These are phyloP conservation scores for Drosophila nigricruria DNA, from an alignment of 2,888 invertebrate genomes.

Conservation along the genomic window DNA sequence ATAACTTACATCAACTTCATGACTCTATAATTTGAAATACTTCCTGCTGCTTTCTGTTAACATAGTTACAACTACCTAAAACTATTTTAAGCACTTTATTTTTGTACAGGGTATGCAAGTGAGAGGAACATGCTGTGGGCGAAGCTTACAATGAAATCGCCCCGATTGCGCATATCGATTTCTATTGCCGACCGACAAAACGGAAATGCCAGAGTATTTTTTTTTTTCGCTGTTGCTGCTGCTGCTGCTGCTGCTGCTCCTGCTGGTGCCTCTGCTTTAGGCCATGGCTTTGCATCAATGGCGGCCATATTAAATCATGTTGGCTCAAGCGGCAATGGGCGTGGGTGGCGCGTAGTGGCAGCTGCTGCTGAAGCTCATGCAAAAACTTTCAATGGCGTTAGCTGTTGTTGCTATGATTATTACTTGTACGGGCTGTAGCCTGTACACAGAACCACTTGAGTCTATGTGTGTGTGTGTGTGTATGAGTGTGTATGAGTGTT, in stretches of 20 bases:
- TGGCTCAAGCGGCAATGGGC: slow-evolving; percentile 1
- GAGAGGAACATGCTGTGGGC: background rate
- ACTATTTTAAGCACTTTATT: background rate
- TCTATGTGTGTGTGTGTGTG: slow-evolving; percentile 6
- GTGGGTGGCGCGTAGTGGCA: slow-evolving; percentile 12
- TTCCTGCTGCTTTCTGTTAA: background rate
- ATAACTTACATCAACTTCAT: background rate
- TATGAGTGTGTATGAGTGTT: slow-evolving; percentile 13
- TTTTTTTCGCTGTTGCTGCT: background rate
- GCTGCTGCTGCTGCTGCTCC: background rate
- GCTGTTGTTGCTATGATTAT: slow-evolving; percentile 58
- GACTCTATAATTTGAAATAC: background rate
- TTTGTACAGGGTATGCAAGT: background rate
- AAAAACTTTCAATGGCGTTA: slow-evolving; percentile 73
- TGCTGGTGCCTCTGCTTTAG: slow-evolving; percentile 14
- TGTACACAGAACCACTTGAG: slow-evolving; percentile 52
- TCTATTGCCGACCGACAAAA: slow-evolving; percentile 39
- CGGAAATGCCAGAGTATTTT: slow-evolving; percentile 49
- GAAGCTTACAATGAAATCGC: slow-evolving; percentile 29
- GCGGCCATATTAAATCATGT: slow-evolving; percentile 68
- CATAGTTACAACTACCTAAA: background rate
- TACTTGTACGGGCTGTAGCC: slow-evolving; percentile 50
- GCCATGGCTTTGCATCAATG: slow-evolving; percentile 45
- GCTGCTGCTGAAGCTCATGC: slow-evolving; percentile 46
- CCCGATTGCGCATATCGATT: slow-evolving; percentile 66